Base-by-base conservation (phyloP, 1,140 invertebrate species). In the Pectinophora gossypiella region DNA sequence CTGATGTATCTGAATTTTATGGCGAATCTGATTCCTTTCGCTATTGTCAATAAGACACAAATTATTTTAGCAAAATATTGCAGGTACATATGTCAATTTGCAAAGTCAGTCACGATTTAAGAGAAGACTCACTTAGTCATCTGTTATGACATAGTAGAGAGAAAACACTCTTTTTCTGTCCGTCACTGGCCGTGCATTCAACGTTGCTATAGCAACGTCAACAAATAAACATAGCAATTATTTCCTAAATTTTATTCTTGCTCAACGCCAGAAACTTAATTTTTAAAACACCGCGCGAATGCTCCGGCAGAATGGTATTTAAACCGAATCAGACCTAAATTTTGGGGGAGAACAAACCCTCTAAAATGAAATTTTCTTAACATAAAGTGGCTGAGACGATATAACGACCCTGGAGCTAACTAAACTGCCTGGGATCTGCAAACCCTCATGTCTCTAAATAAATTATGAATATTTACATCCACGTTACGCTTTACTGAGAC, bases 381-480 rank as follows among this genome's bases (percentile, higher is more conserved):
- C 73, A 78, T 80, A 76, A 80, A 76, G 72, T 75, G 75, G 63
- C 69, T 72, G 56, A 73, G 75, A 72, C 66, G 72, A 68, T 74
- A 66, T 80, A 74, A 72, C 59, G 76, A 71, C 72, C 68, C 61
- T 53, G 58, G 56, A 62, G 68, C 67, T 51, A 58, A 66, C 68
- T 68, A 75, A 76, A 74, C 69, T 67, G 64, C 59, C 59, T 54
- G 64, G 72, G 59, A 61, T 64, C 64, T 65, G 61, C 67, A 55
- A 54, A 67, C 68, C 76, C 78, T 79, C 71, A 67, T 79, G 81
- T 75, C 78, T 80, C 68, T 79, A 71, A 82, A 84, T 84, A 82
- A 82, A 80, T 85, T 82, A 80, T 80, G 76, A 79, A 82, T 85
- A 85, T 85, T 82, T 77, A 79, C 81, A 63, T 64, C 74, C 68